Base-by-base conservation (phyloP, 2,797 vertebrate genomes). In the Heteromormyrus szaboi region DNA sequence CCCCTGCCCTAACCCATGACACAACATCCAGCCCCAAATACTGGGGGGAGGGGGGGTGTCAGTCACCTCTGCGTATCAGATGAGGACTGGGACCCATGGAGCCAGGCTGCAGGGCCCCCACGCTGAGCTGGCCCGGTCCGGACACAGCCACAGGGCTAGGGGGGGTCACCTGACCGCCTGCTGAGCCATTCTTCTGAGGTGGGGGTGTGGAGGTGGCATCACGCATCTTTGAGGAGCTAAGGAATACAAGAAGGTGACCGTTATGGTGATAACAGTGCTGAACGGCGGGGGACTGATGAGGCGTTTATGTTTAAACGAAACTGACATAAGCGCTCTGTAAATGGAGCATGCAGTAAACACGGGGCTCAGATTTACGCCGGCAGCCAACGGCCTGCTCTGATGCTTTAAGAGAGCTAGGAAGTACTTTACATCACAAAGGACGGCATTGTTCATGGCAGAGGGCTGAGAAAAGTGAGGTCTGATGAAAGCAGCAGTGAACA, bases 81-180 rank as follows among this genome's bases (percentile, higher is more conserved):
- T 98, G 98, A 17, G 98, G 98, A 93, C 99, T 99, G 53, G 97
- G 97, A 22, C 97, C 97, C 22, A 96, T 95, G 0, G 97, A 91
- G 37, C 92, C 95, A 19, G 94, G 85, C 89, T 95, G 97, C 0
- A 95, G 90, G 29, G 93, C 93, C 91, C 92, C 96, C 0, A 93
- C 91, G 0, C 92, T 92, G 83, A 97, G 95, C 93, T 97, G 97
- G 51, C 94, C 89, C 87, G 91, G 59, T 25, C 59, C 59, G 8
- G 59, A 12, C 88, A 91, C n/a, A 62, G 89, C 91, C 0, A 93
- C 87, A 0, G 89, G 17, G 0, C 92, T 4, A 54, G 93, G 91
- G 5, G 88, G 44, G 51, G 89, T 94, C 89, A 81, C 91, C 17
- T 93, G 95, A 83, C 90, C 91, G 0, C 93, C 72, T 37, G 91